These are phyloP conservation scores for Dinocampus coccinellae DNA, from an alignment of 2,888 invertebrate genomes.

Conservation along the genomic window DNA sequence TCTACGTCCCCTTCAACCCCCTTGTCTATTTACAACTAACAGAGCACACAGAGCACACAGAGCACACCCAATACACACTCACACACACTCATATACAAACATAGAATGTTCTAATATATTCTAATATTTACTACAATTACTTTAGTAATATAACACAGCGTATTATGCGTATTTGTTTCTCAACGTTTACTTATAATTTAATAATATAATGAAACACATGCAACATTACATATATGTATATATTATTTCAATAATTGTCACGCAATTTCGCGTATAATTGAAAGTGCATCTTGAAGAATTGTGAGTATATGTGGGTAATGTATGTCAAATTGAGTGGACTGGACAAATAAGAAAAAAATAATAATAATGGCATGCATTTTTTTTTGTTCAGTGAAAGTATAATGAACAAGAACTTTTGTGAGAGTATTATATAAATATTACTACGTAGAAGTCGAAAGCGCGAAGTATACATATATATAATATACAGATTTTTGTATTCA, in stretches of 20 bases:
- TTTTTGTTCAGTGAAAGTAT: no score
- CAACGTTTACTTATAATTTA: no score
- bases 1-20: slow-evolving; percentile 5
- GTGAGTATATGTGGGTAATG: background rate
- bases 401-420: no score
- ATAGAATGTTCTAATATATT: slow-evolving; percentile 20
- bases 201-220: no score
- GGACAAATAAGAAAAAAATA: no score
- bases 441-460: background rate
- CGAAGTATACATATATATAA: no score
- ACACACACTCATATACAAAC: background rate
- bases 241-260: background rate
- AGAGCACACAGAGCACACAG: no score
- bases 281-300: background rate
- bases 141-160: background rate
- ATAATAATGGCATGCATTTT: no score
- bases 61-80: background rate
- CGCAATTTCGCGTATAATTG: background rate
- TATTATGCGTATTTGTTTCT: background rate
- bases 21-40: no score
- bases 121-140: background rate
- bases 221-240: background rate
- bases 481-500: no score
- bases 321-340: no score
- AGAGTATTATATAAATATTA: background rate